phyloP scores from a whole-genome alignment of 30 jellyfish, hydroid and myxozoan genomes.

The Hydra vulgaris region DNA sequence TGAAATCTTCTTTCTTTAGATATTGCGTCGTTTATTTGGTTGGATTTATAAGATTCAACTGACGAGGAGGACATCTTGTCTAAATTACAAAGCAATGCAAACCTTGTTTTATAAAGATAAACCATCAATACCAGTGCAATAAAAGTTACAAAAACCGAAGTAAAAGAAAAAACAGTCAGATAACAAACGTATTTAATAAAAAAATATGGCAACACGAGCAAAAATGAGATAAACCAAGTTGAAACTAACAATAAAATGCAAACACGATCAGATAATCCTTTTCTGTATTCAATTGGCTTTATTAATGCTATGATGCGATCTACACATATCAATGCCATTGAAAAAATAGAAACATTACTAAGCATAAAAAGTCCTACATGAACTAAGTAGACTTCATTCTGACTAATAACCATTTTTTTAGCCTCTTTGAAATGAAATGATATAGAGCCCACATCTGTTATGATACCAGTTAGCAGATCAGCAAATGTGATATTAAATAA shows the following conservation, averaged over 20 bases:
- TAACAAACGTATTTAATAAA: background rate
- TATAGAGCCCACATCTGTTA: constrained; percentile 6
- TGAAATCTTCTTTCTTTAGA: no score
- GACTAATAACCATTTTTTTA: background rate
- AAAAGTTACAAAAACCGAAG: background rate
- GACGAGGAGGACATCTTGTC: background rate
- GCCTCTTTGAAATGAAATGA: constrained; percentile 9
- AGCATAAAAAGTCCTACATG: background rate
- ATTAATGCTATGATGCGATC: background rate
- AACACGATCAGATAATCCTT: background rate
- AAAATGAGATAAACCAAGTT: constrained; percentile 3
- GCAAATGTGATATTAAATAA: constrained; percentile 8
- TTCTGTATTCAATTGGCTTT: background rate
- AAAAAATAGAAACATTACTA: background rate
- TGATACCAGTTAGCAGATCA: constrained; percentile 7
- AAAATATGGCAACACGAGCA: constrained; percentile 3
- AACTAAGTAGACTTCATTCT: background rate
- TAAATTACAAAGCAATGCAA: background rate
- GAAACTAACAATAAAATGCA: background rate
- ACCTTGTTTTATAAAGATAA: background rate
- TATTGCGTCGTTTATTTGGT: background rate
- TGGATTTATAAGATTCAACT: background rate
- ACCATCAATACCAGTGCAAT: background rate
- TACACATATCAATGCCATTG: constrained; percentile 18
- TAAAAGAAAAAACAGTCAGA: constrained; percentile 8